Base-by-base conservation (phyloP, 1,140 invertebrate genomes). In the Drosophila sturtevanti region DNA sequence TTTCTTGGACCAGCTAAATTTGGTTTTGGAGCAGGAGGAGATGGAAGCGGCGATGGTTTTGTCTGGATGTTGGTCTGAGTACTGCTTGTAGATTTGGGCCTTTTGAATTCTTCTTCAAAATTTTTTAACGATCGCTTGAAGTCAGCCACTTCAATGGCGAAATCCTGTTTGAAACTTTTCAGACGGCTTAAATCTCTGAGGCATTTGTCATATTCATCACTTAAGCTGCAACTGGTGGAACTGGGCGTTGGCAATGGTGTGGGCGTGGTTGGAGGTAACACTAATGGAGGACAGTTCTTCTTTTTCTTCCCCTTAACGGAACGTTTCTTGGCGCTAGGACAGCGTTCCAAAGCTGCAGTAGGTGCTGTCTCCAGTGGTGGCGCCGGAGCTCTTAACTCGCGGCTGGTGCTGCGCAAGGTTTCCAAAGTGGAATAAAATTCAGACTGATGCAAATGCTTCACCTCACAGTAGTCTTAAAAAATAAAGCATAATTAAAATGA, bases 381-480 rank as follows among this genome's bases (percentile, higher is more conserved):
- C 18, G 52, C 35, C 52, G 61, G 6, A 54, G 76, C 68, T 27
- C 84, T 72, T 11, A 91, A 63, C 31, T 91, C 75, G 16, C 81
- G 71, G 22, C 87, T 91, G 12, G 89, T 91, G 35, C 70, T 77
- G 1, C 87, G 80, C n/a, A 92, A 73, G 16, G 59, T 82, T 54
- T 91, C 79, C 54, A 92, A 58, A 0, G 86, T 87, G 4, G 85
- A 82, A 55, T 91, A 91, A 31, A 92, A 92, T 59, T 92, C 91
- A 1, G 74, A 69, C 16, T 90, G 81, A 4, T 86, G 85, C 55
- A 92, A 70, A 71, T 92, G 91, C 51, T 91, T 91, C 0, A 92
- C 87, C 55, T 92, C 91, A 24, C 80, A 75, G 62, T 92, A 92
- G 68, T 92, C 91, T 92, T 12, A 0, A 24, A 31, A 31, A 31